Conservation (phyloP, 2,888 invertebrate species). For the Microdon myrmicae region DNA sequence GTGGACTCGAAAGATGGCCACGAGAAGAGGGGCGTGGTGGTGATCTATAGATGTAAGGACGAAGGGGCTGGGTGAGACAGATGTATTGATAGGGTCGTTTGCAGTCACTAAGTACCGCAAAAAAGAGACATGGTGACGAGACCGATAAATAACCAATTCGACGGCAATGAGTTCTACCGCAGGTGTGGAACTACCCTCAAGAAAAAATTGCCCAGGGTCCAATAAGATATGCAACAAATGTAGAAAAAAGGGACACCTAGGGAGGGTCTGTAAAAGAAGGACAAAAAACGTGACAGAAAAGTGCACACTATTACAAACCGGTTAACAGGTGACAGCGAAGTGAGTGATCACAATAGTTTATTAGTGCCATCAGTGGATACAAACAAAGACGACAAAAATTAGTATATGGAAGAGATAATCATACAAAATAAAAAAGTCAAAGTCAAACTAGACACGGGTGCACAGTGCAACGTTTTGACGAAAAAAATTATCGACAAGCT, state of each 20-base stretch:
- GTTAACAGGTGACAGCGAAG: neutral
- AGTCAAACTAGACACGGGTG: conserved; percentile 32
- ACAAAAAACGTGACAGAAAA: conserved; percentile 6
- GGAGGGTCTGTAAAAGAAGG: conserved; percentile 7
- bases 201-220: conserved; percentile 9
- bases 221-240: conserved; percentile 22
- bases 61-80: no score
- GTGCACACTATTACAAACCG: conserved; percentile 8
- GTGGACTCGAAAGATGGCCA: no score
- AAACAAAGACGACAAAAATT: conserved; percentile 20
- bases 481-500: conserved; percentile 5
- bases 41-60: no score
- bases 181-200: conserved; percentile 8
- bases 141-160: no score
- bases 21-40: no score
- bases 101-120: no score
- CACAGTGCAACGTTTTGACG: conserved; percentile 24
- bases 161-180: conserved; percentile 3
- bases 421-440: conserved; percentile 20
- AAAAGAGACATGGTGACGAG: no score
- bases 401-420: conserved; percentile 23
- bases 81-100: no score
- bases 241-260: conserved; percentile 12
- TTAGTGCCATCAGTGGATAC: conserved; percentile 17
- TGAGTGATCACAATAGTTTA: conserved; percentile 21